Evolutionary conservation across 2,113 vertebrate genomes (phyloP), one percentile per base, ranked within the genome.

Genomic region (Mellivora capensis): DNA sequence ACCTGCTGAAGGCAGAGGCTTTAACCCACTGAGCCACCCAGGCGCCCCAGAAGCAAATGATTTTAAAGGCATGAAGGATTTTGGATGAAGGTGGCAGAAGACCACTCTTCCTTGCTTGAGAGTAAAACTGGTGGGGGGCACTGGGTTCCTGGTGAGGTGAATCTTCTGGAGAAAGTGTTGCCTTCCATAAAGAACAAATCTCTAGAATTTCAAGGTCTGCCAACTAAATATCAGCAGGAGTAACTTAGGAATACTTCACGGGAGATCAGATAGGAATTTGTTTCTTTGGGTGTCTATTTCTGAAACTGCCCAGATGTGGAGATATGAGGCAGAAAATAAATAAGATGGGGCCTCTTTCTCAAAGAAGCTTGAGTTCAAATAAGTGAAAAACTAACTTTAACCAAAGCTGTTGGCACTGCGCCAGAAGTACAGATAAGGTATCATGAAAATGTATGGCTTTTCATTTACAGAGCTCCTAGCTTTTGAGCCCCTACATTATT

Each of bases 371-470:
- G 37, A 20, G 25, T 83, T 82, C 57, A 34, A 47, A 39, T 15
- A 25, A 37, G 39, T 4, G 3, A 57, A 37, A 76, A 23, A 54
- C 39, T 5, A 15, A 34, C 49, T 72, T 1, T 31, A 17, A 42
- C 44, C 76, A 27, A 29, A 54, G 44, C 9, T 54, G 54, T 11
- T 29, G n/a, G 39, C 0, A 2, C 20, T 20, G 1, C 0, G 13
- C 17, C 8, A 7, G 31, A 27, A n/a, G 44, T 21, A 27, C 62
- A 1, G 21, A 15, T 31, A 61, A 20, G 2, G 21, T 2, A 3
- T 1, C 2, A 17, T 1, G 21, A 57, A 57, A 88, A 42, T 0
- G 0, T 0, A 0, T 1, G 31, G 57, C 44, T 88, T 64, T 18
- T 64, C n/a, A 10, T 14, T 54, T 4, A 3, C 27, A 20, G 42